Evolutionary conservation across 2,888 invertebrate species (phyloP).

Genomic region (Chrysolina americana): DNA sequence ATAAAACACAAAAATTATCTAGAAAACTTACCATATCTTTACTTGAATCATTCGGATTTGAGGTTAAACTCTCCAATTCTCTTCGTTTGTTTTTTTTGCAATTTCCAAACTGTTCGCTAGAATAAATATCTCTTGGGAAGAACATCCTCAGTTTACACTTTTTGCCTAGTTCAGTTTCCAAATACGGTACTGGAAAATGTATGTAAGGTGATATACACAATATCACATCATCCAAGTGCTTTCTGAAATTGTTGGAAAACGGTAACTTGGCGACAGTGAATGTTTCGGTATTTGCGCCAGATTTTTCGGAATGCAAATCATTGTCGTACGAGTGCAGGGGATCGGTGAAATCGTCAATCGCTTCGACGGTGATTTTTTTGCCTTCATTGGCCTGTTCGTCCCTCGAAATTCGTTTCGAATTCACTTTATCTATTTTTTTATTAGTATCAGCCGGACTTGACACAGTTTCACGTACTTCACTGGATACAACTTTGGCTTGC

Average conservation of each 20-base stretch:
- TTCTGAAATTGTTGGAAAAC: constrained; percentile 79
- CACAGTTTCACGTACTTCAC: not conserved
- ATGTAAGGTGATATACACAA: constrained; percentile 91
- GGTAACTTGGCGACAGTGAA: constrained; percentile 75
- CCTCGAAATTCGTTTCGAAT: constrained; percentile 57
- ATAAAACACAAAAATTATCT: not conserved
- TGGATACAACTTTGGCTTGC: constrained; percentile 43
- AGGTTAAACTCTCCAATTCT: constrained; percentile 47
- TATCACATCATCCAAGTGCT: constrained; percentile 81
- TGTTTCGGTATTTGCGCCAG: constrained; percentile 30
- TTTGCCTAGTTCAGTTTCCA: constrained; percentile 88
- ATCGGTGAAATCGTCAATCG: constrained; percentile 86
- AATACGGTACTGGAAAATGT: constrained; percentile 86
- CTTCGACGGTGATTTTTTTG: constrained; percentile 70
- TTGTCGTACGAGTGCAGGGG: constrained; percentile 75
- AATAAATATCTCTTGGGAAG: constrained; percentile 82
- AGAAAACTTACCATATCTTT: constrained; percentile 50
- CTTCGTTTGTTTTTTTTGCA: constrained; percentile 56
- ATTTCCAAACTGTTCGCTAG: constrained; percentile 74
- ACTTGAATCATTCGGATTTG: constrained; percentile 20
- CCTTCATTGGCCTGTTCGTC: constrained; percentile 59
- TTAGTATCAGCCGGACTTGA: not conserved
- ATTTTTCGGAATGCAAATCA: constrained; percentile 51
- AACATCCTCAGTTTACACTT: constrained; percentile 81
- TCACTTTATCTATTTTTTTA: constrained; percentile 52